A percentile compares a stretch with the other conserved stretches of the same genome.
Conservation (phyloP, 2,888 invertebrate species). For the Glaucopsyche alexis region DNA sequence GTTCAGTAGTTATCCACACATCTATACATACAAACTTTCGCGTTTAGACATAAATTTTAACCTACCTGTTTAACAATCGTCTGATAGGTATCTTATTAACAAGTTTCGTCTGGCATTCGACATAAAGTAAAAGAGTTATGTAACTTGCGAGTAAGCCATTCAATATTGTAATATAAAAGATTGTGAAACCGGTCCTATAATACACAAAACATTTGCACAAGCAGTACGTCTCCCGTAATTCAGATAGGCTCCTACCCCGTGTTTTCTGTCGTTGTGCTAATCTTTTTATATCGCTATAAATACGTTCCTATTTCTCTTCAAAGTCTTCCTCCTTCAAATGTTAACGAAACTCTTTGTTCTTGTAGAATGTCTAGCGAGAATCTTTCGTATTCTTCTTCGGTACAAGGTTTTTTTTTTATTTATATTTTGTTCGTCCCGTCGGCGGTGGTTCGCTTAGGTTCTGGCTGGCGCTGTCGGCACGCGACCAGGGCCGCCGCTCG, state of each 20-base stretch:
- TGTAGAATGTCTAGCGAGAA: neutral
- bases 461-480: conserved; percentile 65
- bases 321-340: neutral
- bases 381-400: neutral
- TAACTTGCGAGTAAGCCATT: no score
- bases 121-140: no score
- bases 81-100: no score
- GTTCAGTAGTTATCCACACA: no score
- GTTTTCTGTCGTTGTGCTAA: conserved; percentile 1
- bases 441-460: conserved; percentile 56
- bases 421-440: conserved; percentile 45
- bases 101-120: no score
- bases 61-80: no score
- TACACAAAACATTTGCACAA: neutral
- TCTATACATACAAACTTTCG: no score
- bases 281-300: neutral
- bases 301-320: neutral
- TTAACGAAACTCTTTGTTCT: neutral
- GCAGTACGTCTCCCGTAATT: neutral
- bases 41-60: no score
- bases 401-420: conserved; percentile 35
- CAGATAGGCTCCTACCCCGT: neutral
- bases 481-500: conserved; percentile 57
- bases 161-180: neutral
- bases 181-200: neutral